Base-by-base conservation (phyloP, 2,797 vertebrate species). In the Platyrinchus mystaceus region DNA sequence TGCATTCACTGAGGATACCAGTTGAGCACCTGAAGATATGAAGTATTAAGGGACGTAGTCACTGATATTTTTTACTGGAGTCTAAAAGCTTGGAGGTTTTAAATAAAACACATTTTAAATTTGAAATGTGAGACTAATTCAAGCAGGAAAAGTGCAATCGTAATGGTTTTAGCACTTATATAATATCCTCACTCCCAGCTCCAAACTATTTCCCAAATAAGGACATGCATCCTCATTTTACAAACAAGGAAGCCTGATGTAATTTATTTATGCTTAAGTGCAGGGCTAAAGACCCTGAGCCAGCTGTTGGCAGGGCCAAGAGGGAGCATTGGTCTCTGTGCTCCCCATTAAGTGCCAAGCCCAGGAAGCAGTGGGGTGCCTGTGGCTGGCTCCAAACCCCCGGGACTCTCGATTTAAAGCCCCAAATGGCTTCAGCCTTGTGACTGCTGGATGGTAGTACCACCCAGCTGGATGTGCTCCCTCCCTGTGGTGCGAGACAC, bases 311-410 rank as follows among this genome's bases (percentile, higher is more conserved):
- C 0, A 0, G 9, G 30, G 52, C 50, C 71, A 39, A 27, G 53
- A 80, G 30, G 17, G 32, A 86, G 8, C 0, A 0, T 5, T 19
- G 53, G n/a, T 26, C 36, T 62, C 36, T 7, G 2, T 3, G 9
- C 19, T 52, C 28, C 30, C 16, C n/a, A 5, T 18, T 2, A 32
- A 34, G 23, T 9, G 58, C 44, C 28, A n/a, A 85, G 50, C 27
- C 53, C 4, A 5, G 34, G 73, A 34, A 53, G 49, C 4, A 26
- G 3, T 3, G 39, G 32, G 23, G 47, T 6, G 6, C 18, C 20
- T 15, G 14, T 30, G 67, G 30, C 27, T 5, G 14, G 2, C 28
- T 67, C 81, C 0, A 7, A 71, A 37, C 7, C 37, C 23, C 8
- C 0, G 1, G 27, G 14, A 52, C 36, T 26, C 19, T 12, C 14